A percentile compares a stretch with the other conserved stretches of the same genome.
Evolutionary conservation across 1,140 invertebrate species (phyloP).

Genomic region (Trachymyrmex septentrionalis): DNA sequence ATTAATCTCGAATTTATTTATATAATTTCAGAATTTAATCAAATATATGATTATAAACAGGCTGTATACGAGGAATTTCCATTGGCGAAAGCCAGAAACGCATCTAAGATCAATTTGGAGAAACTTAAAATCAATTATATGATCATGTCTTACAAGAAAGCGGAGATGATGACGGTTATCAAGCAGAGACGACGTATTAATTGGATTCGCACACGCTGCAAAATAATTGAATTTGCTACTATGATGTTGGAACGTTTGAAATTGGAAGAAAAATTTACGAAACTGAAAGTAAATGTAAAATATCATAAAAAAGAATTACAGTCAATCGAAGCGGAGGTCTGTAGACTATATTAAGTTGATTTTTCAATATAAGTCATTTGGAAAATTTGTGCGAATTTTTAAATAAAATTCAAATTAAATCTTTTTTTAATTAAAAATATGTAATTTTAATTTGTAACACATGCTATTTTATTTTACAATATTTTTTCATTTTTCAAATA

Average conservation of each 20-base stretch:
- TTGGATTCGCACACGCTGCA: conserved; percentile 51
- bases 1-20: background rate
- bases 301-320: background rate
- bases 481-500: no score
- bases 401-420: no score
- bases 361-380: background rate
- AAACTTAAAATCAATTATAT: conserved; percentile 54
- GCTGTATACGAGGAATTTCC: conserved; percentile 65
- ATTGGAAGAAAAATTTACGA: background rate
- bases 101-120: background rate
- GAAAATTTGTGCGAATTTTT: no score
- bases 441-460: no score
- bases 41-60: conserved; percentile 27
- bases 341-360: background rate
- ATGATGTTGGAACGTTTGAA: background rate
- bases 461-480: no score
- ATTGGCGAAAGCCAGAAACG: conserved; percentile 48
- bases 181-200: background rate
- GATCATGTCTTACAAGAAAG: conserved; percentile 36
- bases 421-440: no score
- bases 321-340: conserved; percentile 48
- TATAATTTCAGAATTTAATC: background rate
- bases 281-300: background rate
- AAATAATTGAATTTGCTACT: conserved; percentile 48
- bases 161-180: conserved; percentile 17